Percentiles rank a stretch among this genome's conserved stretches.
Conservation (phyloP, 1,140 invertebrate species). For the Batillaria attramentaria region DNA sequence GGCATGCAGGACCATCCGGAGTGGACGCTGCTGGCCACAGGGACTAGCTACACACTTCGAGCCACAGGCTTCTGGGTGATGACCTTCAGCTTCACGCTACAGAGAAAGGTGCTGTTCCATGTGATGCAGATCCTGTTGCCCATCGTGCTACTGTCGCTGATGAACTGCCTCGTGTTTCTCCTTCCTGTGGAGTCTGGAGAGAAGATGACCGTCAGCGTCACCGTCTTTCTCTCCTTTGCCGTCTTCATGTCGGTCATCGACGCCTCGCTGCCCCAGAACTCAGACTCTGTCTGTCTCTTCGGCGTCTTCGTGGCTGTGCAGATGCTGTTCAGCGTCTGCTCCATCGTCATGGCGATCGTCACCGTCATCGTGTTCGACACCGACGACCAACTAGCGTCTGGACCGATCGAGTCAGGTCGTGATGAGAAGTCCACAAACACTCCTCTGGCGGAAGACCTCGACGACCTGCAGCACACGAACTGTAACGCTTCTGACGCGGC, state of each 20-base stretch:
- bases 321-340: slow-evolving; percentile 26
- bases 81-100: background rate
- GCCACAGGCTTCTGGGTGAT: background rate
- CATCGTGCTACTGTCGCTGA: slow-evolving; percentile 32
- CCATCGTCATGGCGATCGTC: slow-evolving; percentile 23
- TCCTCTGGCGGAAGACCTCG: too few relatives aligned
- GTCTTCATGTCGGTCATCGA: slow-evolving; percentile 40
- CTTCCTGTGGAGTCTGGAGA: too few relatives aligned
- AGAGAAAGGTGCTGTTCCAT: background rate
- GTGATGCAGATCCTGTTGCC: slow-evolving; percentile 38
- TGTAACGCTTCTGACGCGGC: too few relatives aligned
- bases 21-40: background rate
- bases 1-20: background rate
- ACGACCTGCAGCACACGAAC: too few relatives aligned
- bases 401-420: too few relatives aligned
- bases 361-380: slow-evolving; percentile 15
- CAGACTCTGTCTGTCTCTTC: slow-evolving; percentile 54
- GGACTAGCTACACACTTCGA: slow-evolving; percentile 31
- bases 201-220: slow-evolving; percentile 39
- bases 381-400: too few relatives aligned
- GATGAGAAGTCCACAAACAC: too few relatives aligned
- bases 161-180: too few relatives aligned
- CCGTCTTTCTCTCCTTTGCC: slow-evolving; percentile 42
- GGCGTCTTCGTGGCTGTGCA: slow-evolving; percentile 61
- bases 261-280: slow-evolving; percentile 38